These are phyloP conservation scores for Zhuqinia jingwanae DNA, from an alignment of 2,888 invertebrate species.

Conservation along the genomic window DNA sequence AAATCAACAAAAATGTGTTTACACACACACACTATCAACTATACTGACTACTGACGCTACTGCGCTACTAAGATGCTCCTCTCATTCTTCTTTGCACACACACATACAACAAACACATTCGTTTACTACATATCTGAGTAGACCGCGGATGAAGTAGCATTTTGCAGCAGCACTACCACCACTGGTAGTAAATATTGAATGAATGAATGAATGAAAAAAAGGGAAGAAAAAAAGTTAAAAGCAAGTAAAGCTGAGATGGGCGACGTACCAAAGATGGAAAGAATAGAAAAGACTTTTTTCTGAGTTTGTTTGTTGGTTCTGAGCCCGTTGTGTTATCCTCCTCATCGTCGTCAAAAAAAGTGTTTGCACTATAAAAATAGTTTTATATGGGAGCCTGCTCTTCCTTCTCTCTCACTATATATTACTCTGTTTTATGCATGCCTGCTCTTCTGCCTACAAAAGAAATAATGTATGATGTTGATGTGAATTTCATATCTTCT, in stretches of 20 bases:
- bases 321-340: constrained; percentile 52
- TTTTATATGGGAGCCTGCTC: neutral
- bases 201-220: constrained; percentile 53
- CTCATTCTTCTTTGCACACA: neutral
- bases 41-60: no score
- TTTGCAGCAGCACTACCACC: neutral
- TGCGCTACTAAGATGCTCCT: neutral
- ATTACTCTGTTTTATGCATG: constrained; percentile 17
- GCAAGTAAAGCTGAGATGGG: constrained; percentile 33
- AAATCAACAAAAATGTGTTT: constrained; percentile 10
- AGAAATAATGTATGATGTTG: constrained; percentile 27
- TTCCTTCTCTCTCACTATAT: neutral
- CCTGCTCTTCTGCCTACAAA: no score
- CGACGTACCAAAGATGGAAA: constrained; percentile 22
- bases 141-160: neutral
- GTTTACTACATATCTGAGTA: neutral
- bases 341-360: constrained; percentile 58
- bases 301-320: constrained; percentile 41
- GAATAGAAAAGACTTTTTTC: constrained; percentile 38
- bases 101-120: no score
- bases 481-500: constrained; percentile 15
- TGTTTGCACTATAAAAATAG: constrained; percentile 50
- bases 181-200: constrained; percentile 30
- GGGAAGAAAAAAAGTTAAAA: constrained; percentile 28
- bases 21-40: neutral